Evolutionary conservation across 1,140 invertebrate species (phyloP), one percentile per base, ranked within the genome.

Genomic region (Cotesia glomerata): DNA sequence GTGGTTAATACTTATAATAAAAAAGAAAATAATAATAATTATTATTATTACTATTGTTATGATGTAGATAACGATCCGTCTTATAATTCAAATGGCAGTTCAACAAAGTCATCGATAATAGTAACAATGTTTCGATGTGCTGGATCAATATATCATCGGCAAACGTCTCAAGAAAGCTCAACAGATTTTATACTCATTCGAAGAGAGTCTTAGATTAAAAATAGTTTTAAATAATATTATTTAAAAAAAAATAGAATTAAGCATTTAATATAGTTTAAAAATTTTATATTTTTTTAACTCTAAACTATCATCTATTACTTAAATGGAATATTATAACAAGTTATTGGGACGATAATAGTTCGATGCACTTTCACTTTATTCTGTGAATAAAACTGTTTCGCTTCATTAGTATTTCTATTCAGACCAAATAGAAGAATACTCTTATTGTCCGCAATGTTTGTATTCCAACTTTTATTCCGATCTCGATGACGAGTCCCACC

Each of bases 401-500:
- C 74, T 78, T 84, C 82, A 84, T 85, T 84, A 81, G 76, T 85
- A 83, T 83, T 82, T 80, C 74, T 51, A 74, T 58, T 61, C 79
- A 82, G 39, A 78, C 77, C 76, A 72, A 73, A 65, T 72, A 68
- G 74, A 8, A 35, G 18, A n/a, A 16, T 11, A 58, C 78, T 80
- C 84, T 84, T 85, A 81, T 85, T 77, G 77, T 73, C 68, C 76
- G 69, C 11, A 68, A 45, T 77, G 80, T 82, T 84, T 82, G 77
- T 83, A 84, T 82, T 81, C 78, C 75, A 76, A 79, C 81, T 85
- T 85, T 85, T 79, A 82, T 83, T 77, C 77, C 77, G 75, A 78
- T 76, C 74, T 77, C 79, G 18, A 54, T 68, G 64, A 34, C 64
- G 71, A 58, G 52, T n/a, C 67, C 54, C 51, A 64, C 49, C 11